Conservation (phyloP, 2,113 vertebrate species). For the Mustelus asterias region DNA sequence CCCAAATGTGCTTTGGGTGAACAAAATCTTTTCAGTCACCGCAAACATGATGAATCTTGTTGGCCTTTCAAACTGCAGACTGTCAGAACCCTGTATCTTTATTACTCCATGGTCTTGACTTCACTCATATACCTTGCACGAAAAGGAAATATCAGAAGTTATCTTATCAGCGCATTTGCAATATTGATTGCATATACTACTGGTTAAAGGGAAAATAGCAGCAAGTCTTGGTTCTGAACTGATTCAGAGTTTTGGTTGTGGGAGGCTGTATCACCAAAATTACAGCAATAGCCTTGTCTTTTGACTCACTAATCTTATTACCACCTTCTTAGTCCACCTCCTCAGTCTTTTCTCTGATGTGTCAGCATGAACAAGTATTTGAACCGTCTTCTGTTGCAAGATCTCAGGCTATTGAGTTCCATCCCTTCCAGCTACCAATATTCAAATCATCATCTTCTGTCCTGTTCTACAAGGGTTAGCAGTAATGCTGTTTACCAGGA, state of each 20-base stretch:
- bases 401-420: background rate
- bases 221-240: background rate
- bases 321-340: background rate
- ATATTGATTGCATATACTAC: background rate
- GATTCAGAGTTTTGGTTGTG: background rate
- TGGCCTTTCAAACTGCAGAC: background rate
- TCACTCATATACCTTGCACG: background rate
- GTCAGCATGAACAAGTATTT: background rate
- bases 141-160: background rate
- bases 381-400: background rate
- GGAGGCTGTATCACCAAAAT: background rate
- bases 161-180: background rate
- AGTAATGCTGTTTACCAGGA: background rate
- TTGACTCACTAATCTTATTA: background rate
- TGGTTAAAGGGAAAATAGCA: background rate
- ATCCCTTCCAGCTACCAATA: background rate
- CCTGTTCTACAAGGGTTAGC: background rate
- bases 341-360: background rate
- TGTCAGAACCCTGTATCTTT: background rate
- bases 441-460: background rate
- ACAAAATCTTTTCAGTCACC: background rate
- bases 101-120: background rate
- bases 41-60: background rate
- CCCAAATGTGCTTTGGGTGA: background rate
- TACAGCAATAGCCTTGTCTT: background rate